phyloP scores from a whole-genome alignment of 2,797 vertebrate genomes.

The Phalanger gymnotis region DNA sequence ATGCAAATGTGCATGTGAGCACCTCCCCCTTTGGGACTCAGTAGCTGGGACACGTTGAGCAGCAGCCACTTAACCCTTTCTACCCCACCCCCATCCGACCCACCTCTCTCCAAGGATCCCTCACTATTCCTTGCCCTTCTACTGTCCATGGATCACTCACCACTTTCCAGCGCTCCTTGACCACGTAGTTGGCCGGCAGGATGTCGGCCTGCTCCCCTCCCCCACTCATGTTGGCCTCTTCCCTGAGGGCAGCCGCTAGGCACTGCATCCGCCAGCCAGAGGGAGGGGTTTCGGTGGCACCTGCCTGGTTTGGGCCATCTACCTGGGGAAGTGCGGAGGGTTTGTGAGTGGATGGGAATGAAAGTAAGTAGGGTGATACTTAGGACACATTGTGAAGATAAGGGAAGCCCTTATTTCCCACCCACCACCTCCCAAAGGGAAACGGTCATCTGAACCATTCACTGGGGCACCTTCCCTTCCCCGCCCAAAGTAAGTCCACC shows the following conservation, averaged over 20 bases:
- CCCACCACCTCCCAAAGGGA: neutral
- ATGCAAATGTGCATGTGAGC: slow-evolving; percentile 26
- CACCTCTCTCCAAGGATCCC: neutral
- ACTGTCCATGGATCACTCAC: slow-evolving; percentile 86
- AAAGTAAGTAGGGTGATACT: neutral
- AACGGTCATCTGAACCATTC: neutral
- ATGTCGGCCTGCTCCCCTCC: slow-evolving; percentile 97
- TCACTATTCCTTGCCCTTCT: neutral
- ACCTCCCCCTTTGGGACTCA: slow-evolving; percentile 43
- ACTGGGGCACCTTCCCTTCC: neutral
- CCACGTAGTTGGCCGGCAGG: slow-evolving; percentile 97
- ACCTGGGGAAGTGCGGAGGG: slow-evolving; percentile 85
- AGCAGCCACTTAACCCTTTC: neutral
- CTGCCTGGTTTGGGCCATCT: slow-evolving; percentile 97
- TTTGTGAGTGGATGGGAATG: slow-evolving; percentile 27
- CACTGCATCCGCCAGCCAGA: slow-evolving; percentile 97
- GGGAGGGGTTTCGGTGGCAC: slow-evolving; percentile 94
- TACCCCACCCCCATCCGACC: neutral
- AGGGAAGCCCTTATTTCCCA: neutral
- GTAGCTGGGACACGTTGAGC: slow-evolving; percentile 25
- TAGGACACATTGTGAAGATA: slow-evolving; percentile 1
- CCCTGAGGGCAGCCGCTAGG: slow-evolving; percentile 95
- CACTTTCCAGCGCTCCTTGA: slow-evolving; percentile 99
- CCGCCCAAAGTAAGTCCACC: neutral
- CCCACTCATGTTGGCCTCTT: slow-evolving; percentile 99